These are phyloP conservation scores for Rhagoletis pomonella DNA, from an alignment of 1,140 invertebrate species.

Conservation along the genomic window DNA sequence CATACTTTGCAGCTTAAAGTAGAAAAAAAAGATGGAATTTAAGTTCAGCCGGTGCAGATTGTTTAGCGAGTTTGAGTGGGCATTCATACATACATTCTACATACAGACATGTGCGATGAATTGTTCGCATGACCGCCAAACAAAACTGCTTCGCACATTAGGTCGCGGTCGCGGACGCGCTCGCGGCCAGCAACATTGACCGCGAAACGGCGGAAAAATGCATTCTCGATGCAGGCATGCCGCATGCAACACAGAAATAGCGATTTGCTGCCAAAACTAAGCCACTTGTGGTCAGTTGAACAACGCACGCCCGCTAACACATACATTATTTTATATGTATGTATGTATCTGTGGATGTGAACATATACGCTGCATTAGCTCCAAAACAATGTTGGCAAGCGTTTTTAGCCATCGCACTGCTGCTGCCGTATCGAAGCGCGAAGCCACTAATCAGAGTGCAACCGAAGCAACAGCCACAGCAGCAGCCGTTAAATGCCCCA, in stretches of 20 bases:
- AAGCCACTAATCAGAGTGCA: slow-evolving; percentile 33
- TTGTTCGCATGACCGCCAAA: slow-evolving; percentile 26
- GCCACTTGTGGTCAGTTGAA: background rate
- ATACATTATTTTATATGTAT: background rate
- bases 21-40: background rate
- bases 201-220: slow-evolving; percentile 40
- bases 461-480: background rate
- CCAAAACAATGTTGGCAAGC: background rate
- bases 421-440: slow-evolving; percentile 10
- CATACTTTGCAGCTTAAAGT: background rate
- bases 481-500: slow-evolving; percentile 44
- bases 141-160: no score
- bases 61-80: background rate
- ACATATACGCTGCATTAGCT: background rate
- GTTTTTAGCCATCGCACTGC: background rate
- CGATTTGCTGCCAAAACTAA: background rate
- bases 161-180: background rate
- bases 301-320: background rate
- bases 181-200: slow-evolving; percentile 7
- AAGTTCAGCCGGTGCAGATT: background rate
- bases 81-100: no score
- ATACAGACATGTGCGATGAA: background rate
- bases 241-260: background rate
- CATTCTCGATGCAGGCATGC: slow-evolving; percentile 25
- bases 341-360: background rate